Evolutionary conservation across 2,888 invertebrate species (phyloP).

Genomic region (Hetaerina titia): DNA sequence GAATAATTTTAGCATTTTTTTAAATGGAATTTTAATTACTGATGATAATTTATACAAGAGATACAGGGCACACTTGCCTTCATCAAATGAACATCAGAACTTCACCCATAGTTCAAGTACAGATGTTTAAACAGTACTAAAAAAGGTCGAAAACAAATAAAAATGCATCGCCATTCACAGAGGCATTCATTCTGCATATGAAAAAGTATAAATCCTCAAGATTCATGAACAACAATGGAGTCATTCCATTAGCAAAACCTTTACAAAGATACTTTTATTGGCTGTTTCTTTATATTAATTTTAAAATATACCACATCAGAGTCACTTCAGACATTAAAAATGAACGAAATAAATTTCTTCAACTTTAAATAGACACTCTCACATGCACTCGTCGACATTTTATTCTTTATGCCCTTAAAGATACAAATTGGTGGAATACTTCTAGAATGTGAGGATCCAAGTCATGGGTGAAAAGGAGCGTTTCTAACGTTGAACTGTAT

Average conservation of each 20-base stretch:
- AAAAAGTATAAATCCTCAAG: constrained; percentile 50
- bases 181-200: constrained; percentile 51
- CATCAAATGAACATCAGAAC: constrained; percentile 8
- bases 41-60: not conserved
- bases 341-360: not conserved
- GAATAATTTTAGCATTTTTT: not conserved
- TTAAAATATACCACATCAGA: constrained; percentile 29
- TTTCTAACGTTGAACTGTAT: constrained; percentile 96
- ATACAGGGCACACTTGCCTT: not conserved
- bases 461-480: constrained; percentile 96
- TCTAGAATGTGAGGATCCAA: constrained; percentile 97
- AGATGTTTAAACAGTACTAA: constrained; percentile 8
- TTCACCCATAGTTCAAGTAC: not conserved
- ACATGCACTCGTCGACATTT: not conserved
- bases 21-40: constrained; percentile 11
- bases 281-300: not conserved
- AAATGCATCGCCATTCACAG: not conserved
- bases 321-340: constrained; percentile 22
- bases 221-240: constrained; percentile 20
- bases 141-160: not conserved
- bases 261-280: not conserved
- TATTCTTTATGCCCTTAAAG: constrained; percentile 84
- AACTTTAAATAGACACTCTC: not conserved
- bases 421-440: constrained; percentile 98
- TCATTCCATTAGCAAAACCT: constrained; percentile 6